phyloP scores from a whole-genome alignment of 2,888 invertebrate genomes.

The Papilio elwesi region DNA sequence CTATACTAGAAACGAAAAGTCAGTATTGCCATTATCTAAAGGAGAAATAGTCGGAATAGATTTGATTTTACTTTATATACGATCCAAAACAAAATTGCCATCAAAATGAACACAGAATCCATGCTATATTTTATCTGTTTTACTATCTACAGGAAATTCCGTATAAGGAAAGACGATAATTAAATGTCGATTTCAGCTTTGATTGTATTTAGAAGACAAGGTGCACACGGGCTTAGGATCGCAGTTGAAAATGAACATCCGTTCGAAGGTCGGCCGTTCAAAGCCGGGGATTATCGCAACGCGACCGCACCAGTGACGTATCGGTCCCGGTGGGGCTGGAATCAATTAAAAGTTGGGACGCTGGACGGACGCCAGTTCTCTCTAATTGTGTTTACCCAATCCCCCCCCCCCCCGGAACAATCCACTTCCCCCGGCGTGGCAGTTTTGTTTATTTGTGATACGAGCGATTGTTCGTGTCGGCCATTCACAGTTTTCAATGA shows the following conservation, averaged over 20 bases:
- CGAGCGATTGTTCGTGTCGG: slow-evolving; percentile 21
- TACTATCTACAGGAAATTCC: not conserved
- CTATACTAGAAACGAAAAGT: not conserved
- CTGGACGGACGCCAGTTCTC: slow-evolving; percentile 41
- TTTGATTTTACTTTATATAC: not conserved
- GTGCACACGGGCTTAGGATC: not conserved
- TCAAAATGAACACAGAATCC: not conserved
- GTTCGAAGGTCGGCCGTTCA: slow-evolving; percentile 15
- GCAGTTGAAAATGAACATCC: slow-evolving; percentile 31
- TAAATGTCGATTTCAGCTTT: not conserved
- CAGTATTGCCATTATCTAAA: not conserved
- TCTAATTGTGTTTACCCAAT: slow-evolving; percentile 47
- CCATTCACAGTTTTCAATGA: slow-evolving; percentile 35
- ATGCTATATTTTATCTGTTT: not conserved
- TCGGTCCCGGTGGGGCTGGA: slow-evolving; percentile 39
- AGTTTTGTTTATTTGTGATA: slow-evolving; percentile 27
- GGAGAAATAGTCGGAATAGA: not conserved
- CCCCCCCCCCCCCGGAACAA: slow-evolving; percentile 6
- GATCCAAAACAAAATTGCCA: too few species aligned
- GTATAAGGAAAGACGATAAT: not conserved
- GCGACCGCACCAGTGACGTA: slow-evolving; percentile 38
- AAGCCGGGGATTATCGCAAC: slow-evolving; percentile 35
- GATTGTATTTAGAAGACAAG: not conserved
- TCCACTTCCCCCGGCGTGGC: not conserved
- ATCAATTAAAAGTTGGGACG: slow-evolving; percentile 40